Base-by-base conservation (phyloP, 2,888 invertebrate species). In the Anaspis maculata region DNA sequence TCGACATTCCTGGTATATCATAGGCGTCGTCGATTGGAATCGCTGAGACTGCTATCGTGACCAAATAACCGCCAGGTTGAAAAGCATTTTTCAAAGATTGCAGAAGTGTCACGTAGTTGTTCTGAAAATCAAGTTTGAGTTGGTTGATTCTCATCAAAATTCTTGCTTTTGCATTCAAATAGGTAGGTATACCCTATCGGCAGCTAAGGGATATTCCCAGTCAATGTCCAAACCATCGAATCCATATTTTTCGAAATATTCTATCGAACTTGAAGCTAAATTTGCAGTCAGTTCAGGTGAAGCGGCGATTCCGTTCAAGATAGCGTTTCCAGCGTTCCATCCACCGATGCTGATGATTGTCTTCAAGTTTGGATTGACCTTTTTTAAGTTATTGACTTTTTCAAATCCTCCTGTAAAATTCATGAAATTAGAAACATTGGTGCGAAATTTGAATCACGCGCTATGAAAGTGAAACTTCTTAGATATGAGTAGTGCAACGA, bases 51-150 rank as follows among this genome's bases (percentile, higher is more conserved):
- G 44, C 43, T 3, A 46, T 47, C 12, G 44, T 49, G 1, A 51
- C 13, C 10, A 51, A 32, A 34, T 41, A 48, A 2, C 45, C 45
- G 3, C 37, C 25, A 24, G 39, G 39, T 10, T 42, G 28, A 19
- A 48, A 45, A 12, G 41, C 46, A 2, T 39, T 26, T 28, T 39
- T 42, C 3, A 77, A 44, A 48, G 77, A 76, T 44, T 62, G 67
- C 1, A 77, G 45, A 1, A 79, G 25, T 3, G 35, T 36, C 3
- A 40, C n/a, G 14, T 33, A 40, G 22, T 40, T 36, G 10, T 36
- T 30, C 40, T 40, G 15, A 16, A 26, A 13, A 25, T 11, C 5
- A 19, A 19, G 5, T 9, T 6, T 19, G 19, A 19, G 19, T 6
- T 19, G n/a, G n/a, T n/a, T n/a, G n/a, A n/a, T n/a, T n/a, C n/a